Evolutionary conservation across 2,888 invertebrate genomes (phyloP).

Genomic region (Coleophora flavipennella): DNA sequence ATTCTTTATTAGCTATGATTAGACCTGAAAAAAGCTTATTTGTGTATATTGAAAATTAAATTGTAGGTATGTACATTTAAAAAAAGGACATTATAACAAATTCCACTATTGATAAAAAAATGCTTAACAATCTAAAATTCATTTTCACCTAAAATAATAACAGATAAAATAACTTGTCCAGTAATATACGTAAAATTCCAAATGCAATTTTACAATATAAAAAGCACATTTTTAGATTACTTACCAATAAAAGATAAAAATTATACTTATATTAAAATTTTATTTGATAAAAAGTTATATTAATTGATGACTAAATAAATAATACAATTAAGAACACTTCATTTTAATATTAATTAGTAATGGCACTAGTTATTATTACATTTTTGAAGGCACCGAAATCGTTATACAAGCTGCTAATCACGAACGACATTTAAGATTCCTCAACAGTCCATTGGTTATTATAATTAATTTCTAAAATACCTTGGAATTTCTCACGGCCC

Average conservation of each 20-base stretch:
- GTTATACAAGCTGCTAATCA: constrained; percentile 12
- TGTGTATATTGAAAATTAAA: constrained; percentile 26
- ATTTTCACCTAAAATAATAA: too few species aligned
- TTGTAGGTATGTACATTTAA: constrained; percentile 26
- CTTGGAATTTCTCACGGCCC: too few species aligned
- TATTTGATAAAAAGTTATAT: constrained; percentile 12
- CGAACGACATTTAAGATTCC: background rate
- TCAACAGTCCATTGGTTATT: too few species aligned
- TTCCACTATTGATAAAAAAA: too few species aligned
- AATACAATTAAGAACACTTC: constrained; percentile 17
- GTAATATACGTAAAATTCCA: too few species aligned
- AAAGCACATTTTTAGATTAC: constrained; percentile 14
- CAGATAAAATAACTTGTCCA: too few species aligned
- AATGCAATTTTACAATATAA: background rate
- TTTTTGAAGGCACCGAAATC: constrained; percentile 39
- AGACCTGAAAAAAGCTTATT: constrained; percentile 27
- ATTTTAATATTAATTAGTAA: constrained; percentile 40
- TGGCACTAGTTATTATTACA: constrained; percentile 45
- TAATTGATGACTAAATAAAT: constrained; percentile 18
- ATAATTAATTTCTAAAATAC: too few species aligned
- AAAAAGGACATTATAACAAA: too few species aligned
- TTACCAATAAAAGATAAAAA: constrained; percentile 17
- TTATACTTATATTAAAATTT: constrained; percentile 19
- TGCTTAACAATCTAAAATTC: background rate
- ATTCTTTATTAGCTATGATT: constrained; percentile 55